These are phyloP conservation scores for Adelosebastes latens DNA, from an alignment of 2,797 vertebrate genomes.

Conservation along the genomic window DNA sequence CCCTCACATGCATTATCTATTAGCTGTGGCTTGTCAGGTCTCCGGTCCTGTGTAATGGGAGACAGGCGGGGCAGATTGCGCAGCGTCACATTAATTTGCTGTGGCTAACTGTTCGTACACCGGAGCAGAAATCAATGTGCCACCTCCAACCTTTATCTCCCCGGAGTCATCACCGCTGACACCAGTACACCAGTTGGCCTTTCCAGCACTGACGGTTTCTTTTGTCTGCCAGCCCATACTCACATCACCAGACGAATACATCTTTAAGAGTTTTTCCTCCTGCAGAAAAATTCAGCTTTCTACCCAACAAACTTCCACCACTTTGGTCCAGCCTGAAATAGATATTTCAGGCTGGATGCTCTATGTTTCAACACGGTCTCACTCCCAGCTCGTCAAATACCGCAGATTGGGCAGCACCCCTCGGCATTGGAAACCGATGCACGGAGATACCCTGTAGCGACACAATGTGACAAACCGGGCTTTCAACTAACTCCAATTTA, in stretches of 20 bases:
- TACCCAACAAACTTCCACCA: not conserved
- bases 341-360: too few species aligned
- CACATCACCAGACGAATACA: not conserved
- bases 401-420: too few species aligned
- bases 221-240: constrained; percentile 30
- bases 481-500: too few species aligned
- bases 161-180: constrained; percentile 37
- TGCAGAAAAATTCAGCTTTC: not conserved
- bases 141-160: constrained; percentile 58
- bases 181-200: constrained; percentile 46
- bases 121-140: constrained; percentile 64
- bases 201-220: constrained; percentile 26
- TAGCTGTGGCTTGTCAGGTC: constrained; percentile 71
- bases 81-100: constrained; percentile 75
- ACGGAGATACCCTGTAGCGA: too few species aligned
- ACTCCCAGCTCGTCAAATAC: too few species aligned
- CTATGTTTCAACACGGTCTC: too few species aligned
- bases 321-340: not conserved
- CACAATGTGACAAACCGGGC: too few species aligned
- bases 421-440: too few species aligned
- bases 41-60: constrained; percentile 74
- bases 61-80: constrained; percentile 66
- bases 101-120: constrained; percentile 70
- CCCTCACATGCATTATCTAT: constrained; percentile 73
- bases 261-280: constrained; percentile 6